A percentile compares a stretch with the other conserved stretches of the same genome.
Conservation (phyloP, 2,797 vertebrate species). For the Myripristis murdjan region DNA sequence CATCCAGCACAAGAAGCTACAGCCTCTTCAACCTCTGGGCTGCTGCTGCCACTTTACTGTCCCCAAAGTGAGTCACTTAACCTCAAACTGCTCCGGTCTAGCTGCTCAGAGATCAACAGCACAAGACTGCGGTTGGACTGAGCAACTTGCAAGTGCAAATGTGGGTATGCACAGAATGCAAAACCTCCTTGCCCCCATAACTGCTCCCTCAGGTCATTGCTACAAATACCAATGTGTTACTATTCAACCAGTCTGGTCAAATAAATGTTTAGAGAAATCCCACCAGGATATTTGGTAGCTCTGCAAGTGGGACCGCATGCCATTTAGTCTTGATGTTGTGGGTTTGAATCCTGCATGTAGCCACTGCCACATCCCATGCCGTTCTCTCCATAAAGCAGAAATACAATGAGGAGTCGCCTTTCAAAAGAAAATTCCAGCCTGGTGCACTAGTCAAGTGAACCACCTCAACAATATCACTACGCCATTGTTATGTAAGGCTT, state of each 20-base stretch:
- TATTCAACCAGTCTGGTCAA: slow-evolving; percentile 42
- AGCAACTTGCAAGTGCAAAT: slow-evolving; percentile 7
- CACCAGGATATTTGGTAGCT: slow-evolving; percentile 19
- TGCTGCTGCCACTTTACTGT: background rate
- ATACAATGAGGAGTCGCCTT: slow-evolving; percentile 5
- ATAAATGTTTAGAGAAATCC: slow-evolving; percentile 45
- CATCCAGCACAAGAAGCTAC: background rate
- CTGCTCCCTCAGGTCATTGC: slow-evolving; percentile 32
- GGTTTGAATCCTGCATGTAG: background rate
- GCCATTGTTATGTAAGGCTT: slow-evolving; percentile 60
- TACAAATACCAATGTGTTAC: slow-evolving; percentile 50
- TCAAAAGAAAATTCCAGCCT: slow-evolving; percentile 45
- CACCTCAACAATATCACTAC: slow-evolving; percentile 49
- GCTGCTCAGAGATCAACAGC: slow-evolving; percentile 15
- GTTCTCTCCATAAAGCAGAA: slow-evolving; percentile 18
- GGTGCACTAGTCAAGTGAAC: slow-evolving; percentile 44
- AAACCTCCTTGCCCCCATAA: slow-evolving; percentile 2
- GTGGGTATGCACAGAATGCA: background rate
- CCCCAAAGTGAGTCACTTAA: slow-evolving; percentile 1
- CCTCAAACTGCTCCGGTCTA: too few relatives aligned
- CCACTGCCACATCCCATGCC: background rate
- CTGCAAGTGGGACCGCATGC: background rate
- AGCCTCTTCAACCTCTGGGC: background rate
- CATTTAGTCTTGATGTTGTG: background rate
- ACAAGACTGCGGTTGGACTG: background rate